Conservation (phyloP, 2,888 invertebrate species). For the Macrostomum cliftonense region DNA sequence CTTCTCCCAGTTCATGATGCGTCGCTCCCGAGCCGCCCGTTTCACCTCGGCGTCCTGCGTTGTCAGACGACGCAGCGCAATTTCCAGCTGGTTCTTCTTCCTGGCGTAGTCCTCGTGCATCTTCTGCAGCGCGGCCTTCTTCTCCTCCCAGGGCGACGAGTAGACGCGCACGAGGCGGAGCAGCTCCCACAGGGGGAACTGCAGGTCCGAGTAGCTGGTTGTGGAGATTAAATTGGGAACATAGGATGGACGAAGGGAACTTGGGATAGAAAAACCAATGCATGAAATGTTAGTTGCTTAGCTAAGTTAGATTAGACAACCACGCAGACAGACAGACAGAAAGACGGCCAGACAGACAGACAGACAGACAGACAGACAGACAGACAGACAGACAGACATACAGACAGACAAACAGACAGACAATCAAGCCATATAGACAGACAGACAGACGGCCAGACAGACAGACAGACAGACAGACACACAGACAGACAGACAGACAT, state of each 20-base stretch:
- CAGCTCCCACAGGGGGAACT: conserved; percentile 31
- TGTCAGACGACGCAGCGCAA: conserved; percentile 33
- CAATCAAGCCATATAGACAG: not conserved
- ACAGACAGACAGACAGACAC: conserved; percentile 2
- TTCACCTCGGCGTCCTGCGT: conserved; percentile 33
- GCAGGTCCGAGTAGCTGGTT: conserved; percentile 30
- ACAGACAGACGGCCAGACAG: not conserved
- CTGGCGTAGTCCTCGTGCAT: conserved; percentile 33
- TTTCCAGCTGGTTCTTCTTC: conserved; percentile 32
- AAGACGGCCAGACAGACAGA: not conserved
- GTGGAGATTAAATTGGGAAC: too few species aligned
- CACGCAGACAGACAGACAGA: not conserved
- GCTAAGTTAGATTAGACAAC: too few species aligned
- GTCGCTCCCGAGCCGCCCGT: conserved; percentile 26
- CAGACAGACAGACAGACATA: conserved; percentile 3
- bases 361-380: not conserved
- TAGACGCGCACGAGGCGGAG: conserved; percentile 31
- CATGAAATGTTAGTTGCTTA: not conserved
- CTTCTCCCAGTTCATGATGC: conserved; percentile 36
- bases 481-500: not conserved
- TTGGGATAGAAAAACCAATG: not conserved
- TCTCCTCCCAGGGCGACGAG: conserved; percentile 36
- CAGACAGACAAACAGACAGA: not conserved
- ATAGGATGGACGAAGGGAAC: too few species aligned
- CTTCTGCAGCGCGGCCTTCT: conserved; percentile 32